Evolutionary conservation across 2,888 invertebrate genomes (phyloP), one percentile per base, ranked within the genome.

Genomic region (Andrena marginata): DNA sequence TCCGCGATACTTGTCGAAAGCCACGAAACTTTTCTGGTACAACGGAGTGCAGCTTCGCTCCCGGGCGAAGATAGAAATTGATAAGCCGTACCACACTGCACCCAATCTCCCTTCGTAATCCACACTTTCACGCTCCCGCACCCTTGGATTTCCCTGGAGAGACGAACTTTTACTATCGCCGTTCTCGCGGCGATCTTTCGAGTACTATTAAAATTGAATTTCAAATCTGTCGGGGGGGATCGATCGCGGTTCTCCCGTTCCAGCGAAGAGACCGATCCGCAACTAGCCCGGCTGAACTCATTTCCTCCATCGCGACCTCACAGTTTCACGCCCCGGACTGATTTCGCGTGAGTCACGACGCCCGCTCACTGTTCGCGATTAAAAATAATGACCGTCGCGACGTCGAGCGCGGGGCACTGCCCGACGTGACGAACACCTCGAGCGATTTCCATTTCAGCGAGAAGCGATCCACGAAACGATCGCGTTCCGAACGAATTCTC

Each of bases 331-430:
- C 59, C 49, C 72, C 81, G 62, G 75, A 63, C 65, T 69, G 72
- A 70, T 10, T 77, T 72, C 70, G 54, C 64, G 62, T 77, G 75
- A 80, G 35, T 78, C 87, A 71, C 23, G 10, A 23, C 29, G 59
- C 16, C 20, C 35, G 51, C 29, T 35, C 33, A 65, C 56, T 48
- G 54, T 13, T 31, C 42, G 59, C 68, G 74, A 86, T 84, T 84
- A 81, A 77, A 63, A 64, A n/a, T 80, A 80, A 80, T 79, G 31
- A 68, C 26, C 29, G 31, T 4, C n/a, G 51, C 51, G 23, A 7
- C 20, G 7, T n/a, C 42, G 6, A 3, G 13, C 6, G 8, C 29
- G 31, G 26, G 16, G 7, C n/a, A 0, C 20, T 56, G 20, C 35
- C 13, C 54, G 20, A 6, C 10, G 16, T 8, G 13, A 13, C 56